Evolutionary conservation across 1,140 invertebrate species (phyloP), one percentile per base, ranked within the genome.

Genomic region (Trissolcus basalis): DNA sequence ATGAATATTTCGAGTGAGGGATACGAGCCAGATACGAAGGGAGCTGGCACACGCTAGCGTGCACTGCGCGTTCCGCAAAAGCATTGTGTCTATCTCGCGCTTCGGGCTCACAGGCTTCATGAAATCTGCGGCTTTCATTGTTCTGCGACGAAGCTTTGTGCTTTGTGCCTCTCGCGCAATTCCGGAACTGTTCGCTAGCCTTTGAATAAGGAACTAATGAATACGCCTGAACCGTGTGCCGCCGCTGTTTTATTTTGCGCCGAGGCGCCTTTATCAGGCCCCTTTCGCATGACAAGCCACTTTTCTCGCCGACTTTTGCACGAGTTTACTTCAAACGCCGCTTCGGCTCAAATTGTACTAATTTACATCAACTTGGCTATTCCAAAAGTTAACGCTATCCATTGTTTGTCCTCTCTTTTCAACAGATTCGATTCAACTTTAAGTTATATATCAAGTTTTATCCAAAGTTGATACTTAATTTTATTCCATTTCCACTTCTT

Each of bases 181-280:
- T 87, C 82, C 85, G 85, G 85, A 88, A 87, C 86, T 87, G 87
- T 86, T 84, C 83, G 81, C 80, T 81, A 81, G 77, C 76, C 82
- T 87, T 87, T 87, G 87, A 87, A 87, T 87, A 87, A 88, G 84
- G 85, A 87, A 87, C 83, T 88, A 88, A 88, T 88, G 87, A 88
- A 87, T 87, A 82, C 86, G 79, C 79, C 68, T 80, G 81, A 74
- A 82, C 76, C 75, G 75, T 74, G 76, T 75, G 77, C 68, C 73
- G 54, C 72, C 50, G 76, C 48, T 69, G 32, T 80, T 79, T 75
- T 81, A 80, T 80, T 80, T 82, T 65, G 51, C 70, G 63, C 43
- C 48, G 58, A 69, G 71, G 72, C 69, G 64, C 65, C 71, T 78
- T 78, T 79, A 80, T 78, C 73, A 69, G 61, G 43, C 44, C 71